Evolutionary conservation across 2,113 vertebrate genomes (phyloP), one percentile per base, ranked within the genome.

Genomic region (Brachypteracias leptosomus): DNA sequence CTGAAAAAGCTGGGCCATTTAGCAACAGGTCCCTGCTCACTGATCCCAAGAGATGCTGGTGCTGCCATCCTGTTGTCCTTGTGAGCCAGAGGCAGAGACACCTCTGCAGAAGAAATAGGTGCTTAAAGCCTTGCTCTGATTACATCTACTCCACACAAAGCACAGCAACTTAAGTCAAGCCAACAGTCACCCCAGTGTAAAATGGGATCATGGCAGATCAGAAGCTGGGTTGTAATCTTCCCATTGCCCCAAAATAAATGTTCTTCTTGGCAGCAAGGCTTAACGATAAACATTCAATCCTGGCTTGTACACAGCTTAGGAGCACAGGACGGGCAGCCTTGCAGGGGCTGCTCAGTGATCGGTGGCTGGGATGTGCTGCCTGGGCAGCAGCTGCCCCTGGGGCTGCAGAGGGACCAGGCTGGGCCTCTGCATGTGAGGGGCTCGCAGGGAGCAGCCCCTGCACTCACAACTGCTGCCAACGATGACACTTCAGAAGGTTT

Each of bases 201-300:
- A 92, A 89, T 5, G 3, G 70, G 33, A 86, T 88, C 18, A 0
- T 71, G 86, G 91, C 72, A 89, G 92, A 95, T 95, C 91, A 92
- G 91, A 95, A 92, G 73, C 91, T 44, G 38, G 73, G 33, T 61
- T 97, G 89, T 94, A 95, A 95, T 92, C 93, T 85, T 93, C 86
- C 92, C 70, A 10, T 78, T 95, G 95, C 77, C 94, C 96, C 61
- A 74, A 65, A 89, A 71, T 77, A 90, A 51, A 74, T 93, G 61
- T 95, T 67, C 63, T 73, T 83, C 88, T 80, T 46, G 73, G 91
- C 76, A 92, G 80, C 76, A 91, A 46, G 35, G 83, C 86, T 96
- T 96, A 92, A 35, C 1, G 5, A 52, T 71, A 91, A 75, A 6
- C 8, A 63, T 44, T 90, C 72, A 67, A 12, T 84, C 68, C 75